These are phyloP conservation scores for Catostylus mosaicus DNA, from an alignment of 30 jellyfish, hydroid and myxozoan species.

Conservation along the genomic window DNA sequence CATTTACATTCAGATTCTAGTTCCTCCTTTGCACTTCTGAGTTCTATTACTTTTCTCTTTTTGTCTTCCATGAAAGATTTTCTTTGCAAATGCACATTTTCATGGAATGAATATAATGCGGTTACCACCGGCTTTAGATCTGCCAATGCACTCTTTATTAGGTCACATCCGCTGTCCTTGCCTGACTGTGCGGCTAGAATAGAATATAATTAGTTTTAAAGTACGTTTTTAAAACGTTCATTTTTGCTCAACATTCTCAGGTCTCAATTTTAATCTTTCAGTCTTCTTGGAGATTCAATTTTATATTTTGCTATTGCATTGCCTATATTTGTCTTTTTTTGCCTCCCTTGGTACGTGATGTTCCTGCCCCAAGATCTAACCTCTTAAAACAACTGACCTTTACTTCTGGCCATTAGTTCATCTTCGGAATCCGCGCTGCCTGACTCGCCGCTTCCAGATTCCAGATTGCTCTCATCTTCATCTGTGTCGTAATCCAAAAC, in stretches of 20 bases:
- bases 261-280: too few species aligned
- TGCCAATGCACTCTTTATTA: constrained; percentile 35
- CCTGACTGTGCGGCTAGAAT: neutral
- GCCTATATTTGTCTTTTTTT: too few species aligned
- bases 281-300: too few species aligned
- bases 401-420: neutral
- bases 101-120: constrained; percentile 21
- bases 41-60: constrained; percentile 21
- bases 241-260: too few species aligned
- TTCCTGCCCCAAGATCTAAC: too few species aligned
- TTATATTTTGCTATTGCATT: too few species aligned
- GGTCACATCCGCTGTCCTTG: constrained; percentile 17
- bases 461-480: constrained; percentile 11
- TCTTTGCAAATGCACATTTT: constrained; percentile 30
- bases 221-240: too few species aligned
- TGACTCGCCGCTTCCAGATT: constrained; percentile 36
- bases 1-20: constrained; percentile 31
- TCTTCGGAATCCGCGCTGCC: neutral
- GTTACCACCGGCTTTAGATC: constrained; percentile 41
- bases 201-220: too few species aligned
- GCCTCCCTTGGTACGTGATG: too few species aligned
- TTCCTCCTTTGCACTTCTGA: constrained; percentile 25
- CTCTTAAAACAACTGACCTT: neutral
- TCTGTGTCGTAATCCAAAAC: constrained; percentile 26
- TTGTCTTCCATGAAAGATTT: constrained; percentile 43